Conservation (phyloP, 2,113 vertebrate genomes). For the Felis catus region DNA sequence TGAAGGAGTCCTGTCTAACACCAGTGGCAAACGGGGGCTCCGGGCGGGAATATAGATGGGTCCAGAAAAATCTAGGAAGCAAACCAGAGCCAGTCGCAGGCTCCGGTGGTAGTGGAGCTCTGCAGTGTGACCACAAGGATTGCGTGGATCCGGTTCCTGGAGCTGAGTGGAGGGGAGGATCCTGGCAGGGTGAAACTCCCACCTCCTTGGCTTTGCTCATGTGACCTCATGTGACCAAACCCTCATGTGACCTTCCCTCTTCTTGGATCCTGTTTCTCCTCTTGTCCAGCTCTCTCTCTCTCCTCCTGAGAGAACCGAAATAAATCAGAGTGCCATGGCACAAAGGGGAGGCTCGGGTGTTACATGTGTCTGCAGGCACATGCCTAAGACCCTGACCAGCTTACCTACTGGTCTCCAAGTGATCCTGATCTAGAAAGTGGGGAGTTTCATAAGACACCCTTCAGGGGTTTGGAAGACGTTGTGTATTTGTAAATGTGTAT, state of each 20-base stretch:
- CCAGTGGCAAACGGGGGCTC: background rate
- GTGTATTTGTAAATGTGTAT: fast-evolving
- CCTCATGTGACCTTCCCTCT: background rate
- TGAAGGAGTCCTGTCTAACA: background rate
- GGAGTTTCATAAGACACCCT: no score
- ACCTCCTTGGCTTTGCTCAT: background rate
- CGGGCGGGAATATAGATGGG: background rate
- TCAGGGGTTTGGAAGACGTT: background rate
- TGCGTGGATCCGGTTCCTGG: fast-evolving
- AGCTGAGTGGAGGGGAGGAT: background rate
- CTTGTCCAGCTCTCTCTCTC: background rate
- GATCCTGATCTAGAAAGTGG: background rate
- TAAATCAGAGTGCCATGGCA: background rate
- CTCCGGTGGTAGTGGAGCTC: background rate
- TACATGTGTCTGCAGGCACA: background rate
- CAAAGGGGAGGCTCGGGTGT: background rate
- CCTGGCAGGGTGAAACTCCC: background rate
- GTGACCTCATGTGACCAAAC: no score
- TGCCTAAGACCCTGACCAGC: background rate
- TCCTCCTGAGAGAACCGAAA: background rate
- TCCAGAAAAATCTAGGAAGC: background rate
- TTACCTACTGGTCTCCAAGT: background rate
- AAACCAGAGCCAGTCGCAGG: background rate
- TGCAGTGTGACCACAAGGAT: fast-evolving
- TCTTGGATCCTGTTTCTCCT: background rate